These are phyloP conservation scores for Acronicta psi DNA, from an alignment of 2,888 invertebrate species.

Conservation along the genomic window DNA sequence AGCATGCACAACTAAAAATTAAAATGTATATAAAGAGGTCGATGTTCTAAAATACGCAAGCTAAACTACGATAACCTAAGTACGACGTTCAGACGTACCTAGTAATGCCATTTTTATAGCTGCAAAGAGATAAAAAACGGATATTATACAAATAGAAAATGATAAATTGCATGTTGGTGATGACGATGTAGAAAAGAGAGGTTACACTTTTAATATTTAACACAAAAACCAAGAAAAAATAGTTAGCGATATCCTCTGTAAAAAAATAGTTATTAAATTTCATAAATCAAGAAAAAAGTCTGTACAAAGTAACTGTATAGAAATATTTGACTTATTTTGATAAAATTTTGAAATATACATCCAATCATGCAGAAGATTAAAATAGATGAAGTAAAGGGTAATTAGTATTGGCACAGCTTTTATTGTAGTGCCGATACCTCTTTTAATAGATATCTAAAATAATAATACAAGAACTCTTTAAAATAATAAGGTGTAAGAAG, in stretches of 20 bases:
- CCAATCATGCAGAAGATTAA: constrained; percentile 22
- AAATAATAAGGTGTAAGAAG: no score
- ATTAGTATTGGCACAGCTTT: no score
- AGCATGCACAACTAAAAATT: background rate
- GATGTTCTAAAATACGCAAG: constrained; percentile 10
- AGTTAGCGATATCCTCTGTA: no score
- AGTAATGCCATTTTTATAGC: constrained; percentile 83
- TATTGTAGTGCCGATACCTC: no score
- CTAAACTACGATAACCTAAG: constrained; percentile 23
- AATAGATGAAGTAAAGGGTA: background rate
- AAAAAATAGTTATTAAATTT: no score
- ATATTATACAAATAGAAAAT: constrained; percentile 42
- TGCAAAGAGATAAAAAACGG: constrained; percentile 73
- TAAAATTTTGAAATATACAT: constrained; percentile 13
- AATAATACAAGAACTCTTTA: background rate
- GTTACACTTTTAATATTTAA: no score
- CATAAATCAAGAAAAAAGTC: background rate
- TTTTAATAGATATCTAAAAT: no score
- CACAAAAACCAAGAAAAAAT: no score
- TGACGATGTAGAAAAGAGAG: background rate
- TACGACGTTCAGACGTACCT: constrained; percentile 73
- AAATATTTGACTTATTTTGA: background rate
- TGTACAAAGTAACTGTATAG: background rate
- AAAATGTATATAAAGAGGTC: background rate
- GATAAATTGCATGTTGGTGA: constrained; percentile 13